Conservation (phyloP, 2,888 invertebrate genomes). For the Mesochorus sp. region DNA sequence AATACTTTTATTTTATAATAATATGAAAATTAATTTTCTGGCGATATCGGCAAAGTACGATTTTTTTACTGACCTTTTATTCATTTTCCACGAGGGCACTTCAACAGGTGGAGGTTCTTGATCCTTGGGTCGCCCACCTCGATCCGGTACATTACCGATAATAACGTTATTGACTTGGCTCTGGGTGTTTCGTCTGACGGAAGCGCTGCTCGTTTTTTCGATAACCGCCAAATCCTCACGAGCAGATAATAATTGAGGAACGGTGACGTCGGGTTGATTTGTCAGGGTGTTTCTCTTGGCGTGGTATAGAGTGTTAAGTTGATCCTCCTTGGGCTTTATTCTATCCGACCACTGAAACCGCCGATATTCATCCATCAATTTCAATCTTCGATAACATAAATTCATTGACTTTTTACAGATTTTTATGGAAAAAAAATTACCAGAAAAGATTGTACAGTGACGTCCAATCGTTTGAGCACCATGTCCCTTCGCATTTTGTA, state of each 20-base stretch:
- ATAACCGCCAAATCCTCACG: slow-evolving; percentile 92
- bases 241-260: slow-evolving; percentile 93
- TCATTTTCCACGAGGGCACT: slow-evolving; percentile 97
- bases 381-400: neutral
- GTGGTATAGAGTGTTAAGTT: slow-evolving; percentile 86
- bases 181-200: slow-evolving; percentile 92
- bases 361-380: slow-evolving; percentile 20
- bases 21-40: no score
- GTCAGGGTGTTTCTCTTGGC: slow-evolving; percentile 83
- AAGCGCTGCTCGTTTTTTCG: slow-evolving; percentile 95
- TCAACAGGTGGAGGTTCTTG: slow-evolving; percentile 97
- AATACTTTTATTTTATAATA: no score
- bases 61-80: no score
- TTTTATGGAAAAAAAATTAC: slow-evolving; percentile 82
- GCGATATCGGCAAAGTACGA: slow-evolving; percentile 79
- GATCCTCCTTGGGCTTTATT: slow-evolving; percentile 88
- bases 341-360: slow-evolving; percentile 92
- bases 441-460: slow-evolving; percentile 98
- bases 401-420: neutral
- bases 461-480: slow-evolving; percentile 95
- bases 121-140: slow-evolving; percentile 96
- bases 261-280: slow-evolving; percentile 86
- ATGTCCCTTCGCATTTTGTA: slow-evolving; percentile 93
- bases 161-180: slow-evolving; percentile 93
- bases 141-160: slow-evolving; percentile 95